Evolutionary conservation across 1,140 invertebrate genomes (phyloP).

Genomic region (Artemia franciscana): DNA sequence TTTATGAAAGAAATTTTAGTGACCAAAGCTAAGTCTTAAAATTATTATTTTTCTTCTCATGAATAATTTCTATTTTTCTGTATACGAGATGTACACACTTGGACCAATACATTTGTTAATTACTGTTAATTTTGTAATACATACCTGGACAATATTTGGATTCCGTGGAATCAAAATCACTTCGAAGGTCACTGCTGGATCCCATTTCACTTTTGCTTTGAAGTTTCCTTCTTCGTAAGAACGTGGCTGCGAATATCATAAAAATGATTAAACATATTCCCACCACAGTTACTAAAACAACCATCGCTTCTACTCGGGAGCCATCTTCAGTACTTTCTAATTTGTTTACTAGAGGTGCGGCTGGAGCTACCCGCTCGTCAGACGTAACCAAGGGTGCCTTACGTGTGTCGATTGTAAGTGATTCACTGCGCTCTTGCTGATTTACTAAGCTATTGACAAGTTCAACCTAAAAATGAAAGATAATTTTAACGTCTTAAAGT

Average conservation of each 20-base stretch:
- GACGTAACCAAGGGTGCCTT: background rate
- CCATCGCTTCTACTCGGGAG: background rate
- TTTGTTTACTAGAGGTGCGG: background rate
- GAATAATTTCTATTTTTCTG: too few species aligned
- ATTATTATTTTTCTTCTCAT: too few species aligned
- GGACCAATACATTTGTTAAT: too few species aligned
- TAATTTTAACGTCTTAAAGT: too few species aligned
- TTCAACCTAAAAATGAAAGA: background rate
- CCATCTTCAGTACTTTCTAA: background rate
- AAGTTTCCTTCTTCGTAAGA: background rate
- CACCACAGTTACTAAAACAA: background rate
- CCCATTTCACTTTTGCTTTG: background rate
- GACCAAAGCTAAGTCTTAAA: too few species aligned
- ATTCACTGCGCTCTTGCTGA: background rate
- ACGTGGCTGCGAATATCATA: background rate
- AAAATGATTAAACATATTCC: background rate
- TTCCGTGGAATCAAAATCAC: background rate
- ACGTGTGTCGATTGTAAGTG: background rate
- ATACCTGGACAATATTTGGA: background rate
- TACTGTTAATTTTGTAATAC: too few species aligned
- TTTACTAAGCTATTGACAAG: background rate
- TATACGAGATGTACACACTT: too few species aligned
- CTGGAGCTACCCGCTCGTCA: background rate
- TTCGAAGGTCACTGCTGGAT: background rate
- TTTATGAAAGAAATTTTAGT: too few species aligned